These are phyloP conservation scores for Dryobota labecula DNA, from an alignment of 2,888 invertebrate species.

Conservation along the genomic window DNA sequence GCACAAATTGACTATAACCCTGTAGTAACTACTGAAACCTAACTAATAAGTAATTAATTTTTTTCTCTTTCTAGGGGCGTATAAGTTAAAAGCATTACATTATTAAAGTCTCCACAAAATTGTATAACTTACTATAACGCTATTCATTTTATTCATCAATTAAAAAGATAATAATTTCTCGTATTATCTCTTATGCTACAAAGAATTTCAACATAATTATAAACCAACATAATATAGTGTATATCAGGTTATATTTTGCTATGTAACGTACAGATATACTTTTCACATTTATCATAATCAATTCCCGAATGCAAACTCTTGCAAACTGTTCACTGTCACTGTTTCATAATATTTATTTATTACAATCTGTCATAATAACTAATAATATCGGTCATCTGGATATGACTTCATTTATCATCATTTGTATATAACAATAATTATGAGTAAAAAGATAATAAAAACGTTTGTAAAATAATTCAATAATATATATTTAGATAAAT, in stretches of 20 bases:
- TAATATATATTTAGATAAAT: constrained; percentile 63
- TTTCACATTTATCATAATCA: constrained; percentile 76
- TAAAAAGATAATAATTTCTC: constrained; percentile 75
- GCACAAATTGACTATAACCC: constrained; percentile 87
- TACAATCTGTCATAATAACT: constrained; percentile 72
- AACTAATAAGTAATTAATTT: constrained; percentile 81
- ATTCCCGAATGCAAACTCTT: constrained; percentile 84
- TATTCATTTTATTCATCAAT: constrained; percentile 79
- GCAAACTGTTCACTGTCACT: constrained; percentile 71
- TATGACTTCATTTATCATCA: constrained; percentile 81
- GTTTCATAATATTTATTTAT: constrained; percentile 60
- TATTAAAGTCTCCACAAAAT: constrained; percentile 87
- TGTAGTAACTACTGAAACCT: constrained; percentile 86
- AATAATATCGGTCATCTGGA: constrained; percentile 81
- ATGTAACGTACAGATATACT: constrained; percentile 71
- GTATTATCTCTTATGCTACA: constrained; percentile 81
- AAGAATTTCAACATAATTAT: constrained; percentile 65
- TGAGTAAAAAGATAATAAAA: constrained; percentile 71
- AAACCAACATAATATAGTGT: constrained; percentile 65
- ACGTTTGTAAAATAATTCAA: constrained; percentile 74
- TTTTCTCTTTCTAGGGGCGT: constrained; percentile 83
- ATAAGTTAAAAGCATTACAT: constrained; percentile 86
- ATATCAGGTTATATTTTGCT: constrained; percentile 65
- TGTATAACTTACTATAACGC: constrained; percentile 86
- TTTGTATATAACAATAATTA: constrained; percentile 81